phyloP scores from a whole-genome alignment of 2,797 vertebrate species.

The Chloroceryle inda region DNA sequence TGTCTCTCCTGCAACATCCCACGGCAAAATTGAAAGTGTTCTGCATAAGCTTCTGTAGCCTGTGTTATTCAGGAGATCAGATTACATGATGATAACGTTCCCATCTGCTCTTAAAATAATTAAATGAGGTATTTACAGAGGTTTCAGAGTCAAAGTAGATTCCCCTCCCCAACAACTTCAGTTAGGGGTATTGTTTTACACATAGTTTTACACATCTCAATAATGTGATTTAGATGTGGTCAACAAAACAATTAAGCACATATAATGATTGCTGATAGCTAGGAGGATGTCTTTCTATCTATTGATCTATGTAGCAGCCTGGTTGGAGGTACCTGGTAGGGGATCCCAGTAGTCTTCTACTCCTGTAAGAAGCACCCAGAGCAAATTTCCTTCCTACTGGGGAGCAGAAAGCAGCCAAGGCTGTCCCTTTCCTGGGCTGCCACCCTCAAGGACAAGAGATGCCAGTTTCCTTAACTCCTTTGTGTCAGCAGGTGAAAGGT shows the following conservation, averaged over 20 bases:
- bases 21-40: background rate
- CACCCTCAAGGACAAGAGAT: background rate
- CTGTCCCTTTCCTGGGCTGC: background rate
- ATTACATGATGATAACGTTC: background rate
- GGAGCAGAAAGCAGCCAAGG: background rate
- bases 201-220: no score
- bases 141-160: background rate
- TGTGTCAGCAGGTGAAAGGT: background rate
- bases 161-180: background rate
- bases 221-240: background rate
- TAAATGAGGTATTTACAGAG: constrained; percentile 29
- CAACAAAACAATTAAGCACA: background rate
- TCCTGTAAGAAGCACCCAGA: background rate
- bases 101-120: constrained; percentile 2
- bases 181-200: background rate
- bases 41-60: background rate
- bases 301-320: background rate
- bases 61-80: background rate
- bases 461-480: background rate
- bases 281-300: background rate
- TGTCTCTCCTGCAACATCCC: background rate
- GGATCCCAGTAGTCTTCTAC: background rate
- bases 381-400: background rate
- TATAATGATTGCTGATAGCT: background rate
- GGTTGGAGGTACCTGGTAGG: background rate